Evolutionary conservation across 2,797 vertebrate species (phyloP).

Genomic region (Garrulus glandarius): DNA sequence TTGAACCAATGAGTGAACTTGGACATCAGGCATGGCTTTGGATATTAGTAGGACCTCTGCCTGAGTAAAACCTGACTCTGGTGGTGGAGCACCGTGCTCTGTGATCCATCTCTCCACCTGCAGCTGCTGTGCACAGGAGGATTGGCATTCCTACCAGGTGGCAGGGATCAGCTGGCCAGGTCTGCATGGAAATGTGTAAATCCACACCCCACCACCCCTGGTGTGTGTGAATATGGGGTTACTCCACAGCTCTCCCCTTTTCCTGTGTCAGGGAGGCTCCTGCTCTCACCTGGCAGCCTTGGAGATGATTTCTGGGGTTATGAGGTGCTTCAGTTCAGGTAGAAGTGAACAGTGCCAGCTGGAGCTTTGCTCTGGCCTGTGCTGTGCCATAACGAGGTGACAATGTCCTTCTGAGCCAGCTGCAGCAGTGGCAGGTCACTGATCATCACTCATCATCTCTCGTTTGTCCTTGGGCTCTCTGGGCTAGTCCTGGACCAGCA

Average conservation of each 20-base stretch:
- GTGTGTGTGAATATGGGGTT: rapidly evolving
- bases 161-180: background rate
- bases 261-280: background rate
- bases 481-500: background rate
- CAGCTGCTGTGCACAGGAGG: background rate
- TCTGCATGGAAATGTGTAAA: background rate
- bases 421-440: background rate
- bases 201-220: rapidly evolving
- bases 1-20: too few relatives aligned
- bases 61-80: background rate
- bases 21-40: background rate
- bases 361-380: background rate
- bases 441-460: background rate
- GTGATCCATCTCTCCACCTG: rapidly evolving
- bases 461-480: background rate
- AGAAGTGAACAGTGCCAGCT: background rate
- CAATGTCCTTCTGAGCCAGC: background rate
- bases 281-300: background rate
- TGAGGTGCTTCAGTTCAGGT: too few relatives aligned
- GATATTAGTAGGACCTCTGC: rapidly evolving
- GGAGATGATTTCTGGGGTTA: background rate
- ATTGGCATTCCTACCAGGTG: background rate
- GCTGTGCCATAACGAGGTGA: background rate
- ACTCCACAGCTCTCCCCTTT: background rate
- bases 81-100: rapidly evolving